Percentiles rank a stretch among this genome's conserved stretches.
Conservation (phyloP, 2,888 invertebrate genomes). For the Diarsia rubi region DNA sequence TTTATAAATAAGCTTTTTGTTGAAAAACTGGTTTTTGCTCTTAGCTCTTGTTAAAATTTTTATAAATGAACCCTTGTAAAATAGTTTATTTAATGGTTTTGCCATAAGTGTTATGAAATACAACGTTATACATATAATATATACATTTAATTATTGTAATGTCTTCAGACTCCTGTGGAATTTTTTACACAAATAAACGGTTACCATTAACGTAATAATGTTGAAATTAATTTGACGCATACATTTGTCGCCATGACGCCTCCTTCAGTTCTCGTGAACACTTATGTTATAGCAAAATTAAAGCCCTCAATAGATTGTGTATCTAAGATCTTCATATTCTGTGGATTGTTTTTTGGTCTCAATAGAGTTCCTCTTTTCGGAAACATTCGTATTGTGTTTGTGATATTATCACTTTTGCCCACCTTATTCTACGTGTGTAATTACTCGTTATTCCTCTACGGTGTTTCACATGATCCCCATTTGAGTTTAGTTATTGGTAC, state of each 20-base stretch:
- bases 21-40: too few species aligned
- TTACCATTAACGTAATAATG: slow-evolving; percentile 42
- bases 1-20: too few species aligned
- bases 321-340: slow-evolving; percentile 72
- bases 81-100: not conserved
- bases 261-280: slow-evolving; percentile 73
- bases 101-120: not conserved
- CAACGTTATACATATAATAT: not conserved
- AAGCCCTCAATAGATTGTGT: slow-evolving; percentile 71
- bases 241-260: slow-evolving; percentile 68
- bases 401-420: slow-evolving; percentile 19
- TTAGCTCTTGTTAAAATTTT: too few species aligned
- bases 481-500: not conserved
- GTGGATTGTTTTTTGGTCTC: slow-evolving; percentile 26
- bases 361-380: slow-evolving; percentile 68
- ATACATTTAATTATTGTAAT: slow-evolving; percentile 7
- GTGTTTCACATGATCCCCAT: slow-evolving; percentile 1
- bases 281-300: slow-evolving; percentile 67
- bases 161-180: not conserved
- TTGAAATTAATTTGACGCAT: slow-evolving; percentile 32
- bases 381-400: slow-evolving; percentile 50
- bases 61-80: not conserved
- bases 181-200: slow-evolving; percentile 21
- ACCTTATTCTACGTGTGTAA: slow-evolving; percentile 4
- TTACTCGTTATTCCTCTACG: slow-evolving; percentile 22